Evolutionary conservation across 2,113 vertebrate genomes (phyloP).

Genomic region (Australoheros scitulus): DNA sequence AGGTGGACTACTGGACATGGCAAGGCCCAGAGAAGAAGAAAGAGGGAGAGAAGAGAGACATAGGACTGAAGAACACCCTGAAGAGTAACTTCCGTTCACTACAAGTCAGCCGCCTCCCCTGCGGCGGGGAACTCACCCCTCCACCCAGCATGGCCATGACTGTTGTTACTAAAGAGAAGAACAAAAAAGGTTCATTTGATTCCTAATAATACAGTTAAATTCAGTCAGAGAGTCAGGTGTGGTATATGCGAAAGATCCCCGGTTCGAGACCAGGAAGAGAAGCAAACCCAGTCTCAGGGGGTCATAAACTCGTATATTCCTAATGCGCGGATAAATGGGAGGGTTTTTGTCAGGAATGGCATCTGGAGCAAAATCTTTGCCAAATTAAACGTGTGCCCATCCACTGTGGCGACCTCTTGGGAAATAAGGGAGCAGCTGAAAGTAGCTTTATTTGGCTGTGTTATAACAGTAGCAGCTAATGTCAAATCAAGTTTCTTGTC

Average conservation of each 20-base stretch:
- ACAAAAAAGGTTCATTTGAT: conserved; percentile 76
- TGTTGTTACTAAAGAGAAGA: conserved; percentile 94
- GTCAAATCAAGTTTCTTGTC: not conserved
- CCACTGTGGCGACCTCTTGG: not conserved
- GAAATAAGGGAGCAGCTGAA: conserved; percentile 8
- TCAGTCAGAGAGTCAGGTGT: not conserved
- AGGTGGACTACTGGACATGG: conserved; percentile 93
- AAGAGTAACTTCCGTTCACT: conserved; percentile 95
- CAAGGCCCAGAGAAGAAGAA: conserved; percentile 85
- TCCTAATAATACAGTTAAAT: not conserved
- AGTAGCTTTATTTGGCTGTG: not conserved
- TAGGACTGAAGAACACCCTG: conserved; percentile 87
- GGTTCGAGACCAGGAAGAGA: not conserved
- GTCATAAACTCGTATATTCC: not conserved
- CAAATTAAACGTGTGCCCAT: not conserved
- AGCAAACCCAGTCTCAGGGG: not conserved
- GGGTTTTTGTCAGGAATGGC: conserved; percentile 1
- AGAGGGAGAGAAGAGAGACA: conserved; percentile 84
- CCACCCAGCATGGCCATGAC: conserved; percentile 94
- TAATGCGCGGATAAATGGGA: not conserved
- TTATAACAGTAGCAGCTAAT: not conserved
- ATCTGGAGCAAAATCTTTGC: not conserved
- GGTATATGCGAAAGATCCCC: not conserved
- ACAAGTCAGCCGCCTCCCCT: conserved; percentile 88
- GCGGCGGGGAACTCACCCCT: conserved; percentile 85